Evolutionary conservation across 2,113 vertebrate genomes (phyloP).

Genomic region (Ascaphus truei): DNA sequence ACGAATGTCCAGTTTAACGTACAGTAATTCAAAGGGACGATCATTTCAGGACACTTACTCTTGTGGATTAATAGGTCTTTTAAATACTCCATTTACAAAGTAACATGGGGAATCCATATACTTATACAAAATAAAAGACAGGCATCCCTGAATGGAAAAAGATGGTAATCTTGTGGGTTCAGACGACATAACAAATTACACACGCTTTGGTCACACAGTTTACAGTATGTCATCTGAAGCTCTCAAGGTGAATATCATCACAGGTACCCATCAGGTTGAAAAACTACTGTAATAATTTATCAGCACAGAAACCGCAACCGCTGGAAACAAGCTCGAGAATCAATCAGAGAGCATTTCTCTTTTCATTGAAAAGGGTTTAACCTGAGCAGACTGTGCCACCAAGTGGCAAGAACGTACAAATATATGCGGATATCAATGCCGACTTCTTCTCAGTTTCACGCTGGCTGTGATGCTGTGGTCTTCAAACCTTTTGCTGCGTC

Average conservation of each 20-base stretch:
- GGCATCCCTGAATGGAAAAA: background rate
- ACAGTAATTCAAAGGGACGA: background rate
- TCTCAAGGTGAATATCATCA: conserved; percentile 32
- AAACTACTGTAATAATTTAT: conserved; percentile 22
- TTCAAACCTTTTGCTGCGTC: background rate
- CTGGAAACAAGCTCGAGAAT: background rate
- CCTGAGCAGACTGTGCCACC: conserved; percentile 5
- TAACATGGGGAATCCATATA: background rate
- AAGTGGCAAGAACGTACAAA: background rate
- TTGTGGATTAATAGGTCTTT: background rate
- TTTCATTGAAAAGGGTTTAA: background rate
- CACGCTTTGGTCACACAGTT: background rate
- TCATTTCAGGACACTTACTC: background rate
- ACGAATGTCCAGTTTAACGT: background rate
- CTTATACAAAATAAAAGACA: background rate
- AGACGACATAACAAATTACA: conserved; percentile 9
- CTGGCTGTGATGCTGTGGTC: background rate
- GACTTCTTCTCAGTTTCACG: background rate
- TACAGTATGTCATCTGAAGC: background rate
- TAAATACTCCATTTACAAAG: background rate
- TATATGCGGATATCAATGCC: too few species aligned
- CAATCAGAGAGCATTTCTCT: background rate
- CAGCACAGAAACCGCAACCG: conserved; percentile 1
- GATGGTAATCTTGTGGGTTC: background rate
- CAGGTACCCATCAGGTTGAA: conserved; percentile 20